These are phyloP conservation scores for Alligator sinensis DNA, from an alignment of 2,113 vertebrate species.

Conservation along the genomic window DNA sequence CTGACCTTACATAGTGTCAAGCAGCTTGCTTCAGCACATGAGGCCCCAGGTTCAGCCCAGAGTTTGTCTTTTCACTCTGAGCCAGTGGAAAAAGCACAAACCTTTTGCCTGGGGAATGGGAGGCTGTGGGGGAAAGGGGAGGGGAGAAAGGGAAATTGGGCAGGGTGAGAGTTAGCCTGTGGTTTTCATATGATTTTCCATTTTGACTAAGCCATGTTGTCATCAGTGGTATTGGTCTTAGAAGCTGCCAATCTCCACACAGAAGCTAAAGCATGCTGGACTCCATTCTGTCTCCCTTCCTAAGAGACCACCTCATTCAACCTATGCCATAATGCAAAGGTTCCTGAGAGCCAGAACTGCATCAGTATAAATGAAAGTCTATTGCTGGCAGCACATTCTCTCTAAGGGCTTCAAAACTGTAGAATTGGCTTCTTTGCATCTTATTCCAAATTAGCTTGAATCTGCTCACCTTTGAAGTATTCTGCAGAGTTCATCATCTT, in stretches of 20 bases:
- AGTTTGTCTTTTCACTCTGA: background rate
- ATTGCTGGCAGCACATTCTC: background rate
- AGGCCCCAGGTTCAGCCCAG: background rate
- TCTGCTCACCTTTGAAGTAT: no score
- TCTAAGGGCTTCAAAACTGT: background rate
- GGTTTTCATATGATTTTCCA: background rate
- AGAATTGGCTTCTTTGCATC: background rate
- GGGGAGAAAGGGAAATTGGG: background rate
- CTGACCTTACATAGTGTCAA: background rate
- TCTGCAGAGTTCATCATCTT: no score
- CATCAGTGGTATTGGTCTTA: background rate
- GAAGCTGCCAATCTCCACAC: background rate
- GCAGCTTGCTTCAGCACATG: background rate
- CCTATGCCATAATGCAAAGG: background rate
- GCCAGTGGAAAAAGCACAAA: no score
- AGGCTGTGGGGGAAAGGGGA: background rate
- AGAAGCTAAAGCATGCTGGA: background rate
- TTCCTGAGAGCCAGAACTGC: background rate
- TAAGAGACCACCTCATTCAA: no score
- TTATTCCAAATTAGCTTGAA: no score
- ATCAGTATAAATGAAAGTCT: background rate
- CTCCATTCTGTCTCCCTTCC: background rate
- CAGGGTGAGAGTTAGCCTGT: no score
- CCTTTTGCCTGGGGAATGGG: no score
- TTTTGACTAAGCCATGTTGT: no score